Evolutionary conservation across 2,888 invertebrate species (phyloP).

Genomic region (Hyppa rectilinea): DNA sequence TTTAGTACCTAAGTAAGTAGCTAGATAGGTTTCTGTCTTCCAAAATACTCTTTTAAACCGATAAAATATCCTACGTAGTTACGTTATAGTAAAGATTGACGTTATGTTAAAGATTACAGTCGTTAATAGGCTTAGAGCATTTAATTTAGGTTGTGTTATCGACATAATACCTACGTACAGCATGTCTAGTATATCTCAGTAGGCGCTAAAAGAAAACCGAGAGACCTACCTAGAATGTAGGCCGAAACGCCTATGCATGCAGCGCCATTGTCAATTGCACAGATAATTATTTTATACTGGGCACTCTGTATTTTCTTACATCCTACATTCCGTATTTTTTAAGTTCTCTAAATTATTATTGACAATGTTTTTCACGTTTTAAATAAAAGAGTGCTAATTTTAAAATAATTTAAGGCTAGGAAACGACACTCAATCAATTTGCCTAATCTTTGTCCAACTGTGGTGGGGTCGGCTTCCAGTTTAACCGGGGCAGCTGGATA

Average conservation of each 20-base stretch:
- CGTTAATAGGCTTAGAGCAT: no score
- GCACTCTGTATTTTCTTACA: slow-evolving; percentile 12
- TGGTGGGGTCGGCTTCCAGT: no score
- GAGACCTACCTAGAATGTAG: background rate
- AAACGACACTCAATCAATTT: slow-evolving; percentile 62
- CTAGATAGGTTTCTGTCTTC: slow-evolving; percentile 49
- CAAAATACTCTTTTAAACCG: slow-evolving; percentile 57
- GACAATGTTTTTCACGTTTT: slow-evolving; percentile 17
- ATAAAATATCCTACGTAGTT: slow-evolving; percentile 15
- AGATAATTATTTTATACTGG: background rate
- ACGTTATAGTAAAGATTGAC: background rate
- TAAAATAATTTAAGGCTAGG: slow-evolving; percentile 37
- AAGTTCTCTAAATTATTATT: slow-evolving; percentile 15
- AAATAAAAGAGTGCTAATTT: slow-evolving; percentile 12
- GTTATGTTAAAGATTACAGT: slow-evolving; percentile 3
- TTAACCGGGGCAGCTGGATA: no score
- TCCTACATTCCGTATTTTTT: slow-evolving; percentile 58
- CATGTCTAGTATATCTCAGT: background rate
- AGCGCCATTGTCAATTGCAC: background rate
- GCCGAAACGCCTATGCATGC: no score
- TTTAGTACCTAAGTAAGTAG: background rate
- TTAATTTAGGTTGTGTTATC: slow-evolving; percentile 51
- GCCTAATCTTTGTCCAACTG: no score
- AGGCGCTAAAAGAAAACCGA: background rate
- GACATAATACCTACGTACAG: slow-evolving; percentile 7